Conservation (phyloP, 2,888 invertebrate species). For the Sinhomidia bicolor region DNA sequence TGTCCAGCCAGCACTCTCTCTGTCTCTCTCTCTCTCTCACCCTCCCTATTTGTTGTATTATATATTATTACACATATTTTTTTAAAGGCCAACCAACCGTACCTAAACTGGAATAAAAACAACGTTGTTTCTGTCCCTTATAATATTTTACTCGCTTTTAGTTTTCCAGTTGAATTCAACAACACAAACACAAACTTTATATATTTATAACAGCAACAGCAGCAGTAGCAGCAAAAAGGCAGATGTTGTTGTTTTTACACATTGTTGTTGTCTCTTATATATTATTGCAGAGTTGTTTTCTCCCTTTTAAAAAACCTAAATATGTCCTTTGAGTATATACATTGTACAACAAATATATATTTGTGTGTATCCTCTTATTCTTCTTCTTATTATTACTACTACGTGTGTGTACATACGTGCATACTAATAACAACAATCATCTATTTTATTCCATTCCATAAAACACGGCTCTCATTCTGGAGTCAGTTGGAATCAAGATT, state of each 20-base stretch:
- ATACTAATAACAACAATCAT: conserved; percentile 77
- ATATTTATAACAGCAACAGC: conserved; percentile 15
- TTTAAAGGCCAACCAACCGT: conserved; percentile 20
- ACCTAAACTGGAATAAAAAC: conserved; percentile 49
- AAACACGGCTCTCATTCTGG: conserved; percentile 76
- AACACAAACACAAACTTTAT: conserved; percentile 37
- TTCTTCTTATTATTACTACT: conserved; percentile 7
- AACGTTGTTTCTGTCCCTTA: conserved; percentile 55
- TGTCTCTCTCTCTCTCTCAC: neutral
- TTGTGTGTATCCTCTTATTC: conserved; percentile 7
- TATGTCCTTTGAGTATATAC: conserved; percentile 32
- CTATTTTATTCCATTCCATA: conserved; percentile 79
- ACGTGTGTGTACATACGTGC: conserved; percentile 61
- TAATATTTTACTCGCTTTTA: conserved; percentile 40
- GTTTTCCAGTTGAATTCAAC: conserved; percentile 67
- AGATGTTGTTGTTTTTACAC: conserved; percentile 55
- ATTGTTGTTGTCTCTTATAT: no score
- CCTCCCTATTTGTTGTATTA: neutral
- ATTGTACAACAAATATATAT: conserved; percentile 3
- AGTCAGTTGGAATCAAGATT: conserved; percentile 78
- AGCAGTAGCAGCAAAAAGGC: conserved; percentile 33
- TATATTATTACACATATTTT: neutral
- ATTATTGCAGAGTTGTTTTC: no score
- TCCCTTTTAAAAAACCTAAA: conserved; percentile 19
- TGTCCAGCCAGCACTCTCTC: neutral